These are phyloP conservation scores for Callionymus lyra DNA, from an alignment of 2,113 vertebrate genomes.

Conservation along the genomic window DNA sequence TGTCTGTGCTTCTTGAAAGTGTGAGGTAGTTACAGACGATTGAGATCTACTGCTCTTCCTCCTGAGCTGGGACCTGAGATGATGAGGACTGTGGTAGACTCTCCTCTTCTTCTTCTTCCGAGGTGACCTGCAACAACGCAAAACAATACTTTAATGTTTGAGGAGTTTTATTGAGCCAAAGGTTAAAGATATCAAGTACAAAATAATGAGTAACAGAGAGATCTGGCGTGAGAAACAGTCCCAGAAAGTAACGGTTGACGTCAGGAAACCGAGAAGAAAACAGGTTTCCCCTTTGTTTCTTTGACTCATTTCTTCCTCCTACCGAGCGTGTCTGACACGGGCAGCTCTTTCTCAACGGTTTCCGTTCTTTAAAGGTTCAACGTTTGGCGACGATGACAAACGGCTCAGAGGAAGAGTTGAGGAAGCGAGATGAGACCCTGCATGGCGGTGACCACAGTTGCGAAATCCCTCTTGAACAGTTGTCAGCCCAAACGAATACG, in stretches of 20 bases:
- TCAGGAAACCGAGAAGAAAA: slow-evolving; percentile 70
- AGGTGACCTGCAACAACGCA: slow-evolving; percentile 34
- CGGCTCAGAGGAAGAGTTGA: slow-evolving; percentile 30
- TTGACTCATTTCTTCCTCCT: slow-evolving; percentile 71
- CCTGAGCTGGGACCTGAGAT: slow-evolving; percentile 46
- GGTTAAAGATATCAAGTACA: too few species aligned
- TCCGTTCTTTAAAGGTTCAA: slow-evolving; percentile 52
- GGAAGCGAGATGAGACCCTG: slow-evolving; percentile 19
- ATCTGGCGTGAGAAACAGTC: slow-evolving; percentile 20
- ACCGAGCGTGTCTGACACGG: slow-evolving; percentile 38
- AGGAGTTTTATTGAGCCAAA: slow-evolving; percentile 11
- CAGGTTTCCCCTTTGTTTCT: slow-evolving; percentile 57
- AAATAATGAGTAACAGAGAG: too few species aligned
- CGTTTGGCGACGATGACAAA: slow-evolving; percentile 27
- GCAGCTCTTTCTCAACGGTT: slow-evolving; percentile 58
- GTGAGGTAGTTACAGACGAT: slow-evolving; percentile 58
- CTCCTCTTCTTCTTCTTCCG: slow-evolving; percentile 45
- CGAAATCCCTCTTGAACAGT: slow-evolving; percentile 18
- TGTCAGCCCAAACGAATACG: too few species aligned
- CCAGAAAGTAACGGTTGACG: slow-evolving; percentile 56
- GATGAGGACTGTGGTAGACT: slow-evolving; percentile 40
- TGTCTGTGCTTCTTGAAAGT: slow-evolving; percentile 27
- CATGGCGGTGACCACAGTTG: slow-evolving; percentile 21
- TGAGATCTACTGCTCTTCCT: slow-evolving; percentile 54
- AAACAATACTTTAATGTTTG: slow-evolving; percentile 32